phyloP scores from a whole-genome alignment of 2,888 invertebrate species.

The Drosophila monieri region DNA sequence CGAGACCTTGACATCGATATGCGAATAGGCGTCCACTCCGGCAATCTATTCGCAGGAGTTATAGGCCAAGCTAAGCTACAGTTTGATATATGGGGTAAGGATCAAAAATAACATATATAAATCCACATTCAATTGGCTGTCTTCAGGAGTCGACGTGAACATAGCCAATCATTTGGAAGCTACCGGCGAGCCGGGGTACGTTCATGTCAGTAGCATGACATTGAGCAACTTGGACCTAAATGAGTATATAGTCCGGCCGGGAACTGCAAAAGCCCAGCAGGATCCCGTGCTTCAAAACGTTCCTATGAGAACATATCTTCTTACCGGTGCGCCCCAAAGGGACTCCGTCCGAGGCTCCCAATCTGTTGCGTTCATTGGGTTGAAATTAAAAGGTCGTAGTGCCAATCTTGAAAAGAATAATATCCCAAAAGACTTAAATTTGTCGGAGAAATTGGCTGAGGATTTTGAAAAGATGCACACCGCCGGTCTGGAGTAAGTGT shows the following conservation, averaged over 20 bases:
- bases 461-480: background rate
- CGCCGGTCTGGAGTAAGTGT: background rate
- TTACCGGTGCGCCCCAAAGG: background rate
- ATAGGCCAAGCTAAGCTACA: conserved; percentile 97
- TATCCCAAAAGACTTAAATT: background rate
- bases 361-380: background rate
- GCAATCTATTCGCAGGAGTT: conserved; percentile 94
- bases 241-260: conserved; percentile 85
- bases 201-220: conserved; percentile 93
- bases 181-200: conserved; percentile 94
- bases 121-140: no score
- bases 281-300: conserved; percentile 87
- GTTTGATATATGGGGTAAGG: conserved; percentile 95
- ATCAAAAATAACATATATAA: background rate
- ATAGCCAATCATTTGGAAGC: conserved; percentile 98
- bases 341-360: background rate
- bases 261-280: conserved; percentile 84
- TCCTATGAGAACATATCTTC: conserved; percentile 89
- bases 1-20: conserved; percentile 94
- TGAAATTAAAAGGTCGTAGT: background rate
- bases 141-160: conserved; percentile 89
- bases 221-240: conserved; percentile 86
- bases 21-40: conserved; percentile 98
- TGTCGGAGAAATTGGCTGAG: background rate
- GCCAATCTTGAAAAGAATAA: background rate